Evolutionary conservation across 2,888 invertebrate genomes (phyloP).

Genomic region (Rhamphomyia laevipes): DNA sequence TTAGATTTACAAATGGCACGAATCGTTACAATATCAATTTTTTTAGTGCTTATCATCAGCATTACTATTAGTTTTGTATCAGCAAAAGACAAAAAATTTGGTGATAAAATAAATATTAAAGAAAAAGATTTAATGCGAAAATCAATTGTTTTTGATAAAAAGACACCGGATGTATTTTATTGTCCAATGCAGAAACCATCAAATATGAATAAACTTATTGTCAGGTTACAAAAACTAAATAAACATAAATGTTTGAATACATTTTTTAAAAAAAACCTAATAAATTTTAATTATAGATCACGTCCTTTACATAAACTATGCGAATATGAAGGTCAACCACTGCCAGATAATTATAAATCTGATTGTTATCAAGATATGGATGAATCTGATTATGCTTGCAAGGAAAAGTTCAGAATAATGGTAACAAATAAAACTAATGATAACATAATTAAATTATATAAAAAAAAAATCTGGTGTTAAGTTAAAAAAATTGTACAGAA

Average conservation of each 20-base stretch:
- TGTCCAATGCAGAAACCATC: slow-evolving; percentile 68
- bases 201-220: slow-evolving; percentile 59
- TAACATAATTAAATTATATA: too few species aligned
- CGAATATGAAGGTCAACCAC: slow-evolving; percentile 55
- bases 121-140: slow-evolving; percentile 64
- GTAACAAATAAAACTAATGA: slow-evolving; percentile 37
- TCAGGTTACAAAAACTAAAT: slow-evolving; percentile 39
- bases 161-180: slow-evolving; percentile 68
- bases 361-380: slow-evolving; percentile 72
- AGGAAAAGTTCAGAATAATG: slow-evolving; percentile 69
- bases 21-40: neutral
- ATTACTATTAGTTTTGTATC: neutral
- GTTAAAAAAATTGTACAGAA: too few species aligned
- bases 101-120: slow-evolving; percentile 28
- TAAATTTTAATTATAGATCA: slow-evolving; percentile 38
- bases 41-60: neutral
- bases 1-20: too few species aligned
- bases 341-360: slow-evolving; percentile 62
- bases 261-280: neutral
- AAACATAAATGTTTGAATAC: neutral
- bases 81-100: slow-evolving; percentile 14
- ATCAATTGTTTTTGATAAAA: slow-evolving; percentile 66
- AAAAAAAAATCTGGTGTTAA: too few species aligned
- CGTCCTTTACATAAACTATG: slow-evolving; percentile 58
- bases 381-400: slow-evolving; percentile 67